Base-by-base conservation (phyloP, 2,113 vertebrate genomes). In the Chamaetylas fuelleborni region DNA sequence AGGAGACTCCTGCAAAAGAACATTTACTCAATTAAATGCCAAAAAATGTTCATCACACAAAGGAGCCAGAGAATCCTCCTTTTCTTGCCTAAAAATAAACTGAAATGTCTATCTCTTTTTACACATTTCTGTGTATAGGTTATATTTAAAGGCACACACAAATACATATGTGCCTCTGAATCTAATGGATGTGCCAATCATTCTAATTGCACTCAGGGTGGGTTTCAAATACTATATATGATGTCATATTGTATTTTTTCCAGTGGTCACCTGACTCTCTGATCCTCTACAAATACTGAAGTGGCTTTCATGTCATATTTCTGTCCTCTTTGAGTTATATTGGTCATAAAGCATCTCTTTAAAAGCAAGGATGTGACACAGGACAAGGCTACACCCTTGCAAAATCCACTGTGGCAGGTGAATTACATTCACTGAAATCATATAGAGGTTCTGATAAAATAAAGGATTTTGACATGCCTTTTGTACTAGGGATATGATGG, bases 11-110 rank as follows among this genome's bases (percentile, higher is more conserved):
- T 47, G 42, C 8, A 3, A 90, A 90, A 88, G 90, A 90, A 90
- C 79, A 70, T 88, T 94, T 88, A 80, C 86, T 88, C 67, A 29
- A 11, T 61, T 66, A 92, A 80, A 70, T 83, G 81, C 85, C 92
- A 93, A 40, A 93, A 86, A 88, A 40, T 42, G 18, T 34, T 96
- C 50, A 33, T 65, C 42, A 26, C 25, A 65, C 22, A 82, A 82
- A 65, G 33, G 34, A 80, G 80, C 12, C 71, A 92, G 38, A 86
- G 66, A 79, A 94, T 83, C 11, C 31, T 88, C 65, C 20, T 50
- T 81, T 74, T 66, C 76, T 47, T 81, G 26, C n/a, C 54, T 53
- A 58, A 85, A 90, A 82, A 58, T 65, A 90, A 34, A 14, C 29
- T 31, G 48, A 61, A 90, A 83, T 31, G 15, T 43, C 74, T 79